Percentiles rank a stretch among this genome's conserved stretches.
These are phyloP conservation scores for Cotesia congregata DNA, from an alignment of 2,888 invertebrate species.

Conservation along the genomic window DNA sequence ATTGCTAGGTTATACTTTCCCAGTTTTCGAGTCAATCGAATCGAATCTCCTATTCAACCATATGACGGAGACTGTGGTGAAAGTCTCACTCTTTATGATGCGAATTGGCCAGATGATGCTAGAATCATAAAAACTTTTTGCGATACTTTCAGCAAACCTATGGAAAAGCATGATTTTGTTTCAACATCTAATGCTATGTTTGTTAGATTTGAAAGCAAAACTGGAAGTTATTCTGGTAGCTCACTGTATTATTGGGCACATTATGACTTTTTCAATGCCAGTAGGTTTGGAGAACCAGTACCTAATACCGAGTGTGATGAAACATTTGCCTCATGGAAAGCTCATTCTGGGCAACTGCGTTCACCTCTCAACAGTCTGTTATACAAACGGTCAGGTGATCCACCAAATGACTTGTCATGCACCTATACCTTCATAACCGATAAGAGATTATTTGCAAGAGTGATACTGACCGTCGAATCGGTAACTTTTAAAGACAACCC, in stretches of 20 bases:
- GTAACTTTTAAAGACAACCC: constrained; percentile 81
- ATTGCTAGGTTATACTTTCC: constrained; percentile 92
- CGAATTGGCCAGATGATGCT: constrained; percentile 89
- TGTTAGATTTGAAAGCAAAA: constrained; percentile 91
- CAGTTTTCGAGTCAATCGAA: constrained; percentile 90
- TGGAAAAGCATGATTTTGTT: constrained; percentile 94
- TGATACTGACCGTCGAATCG: constrained; percentile 82
- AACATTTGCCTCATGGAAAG: constrained; percentile 88
- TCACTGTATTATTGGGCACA: constrained; percentile 95
- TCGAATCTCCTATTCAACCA: constrained; percentile 88
- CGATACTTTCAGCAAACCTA: constrained; percentile 92
- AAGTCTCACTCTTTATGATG: constrained; percentile 90
- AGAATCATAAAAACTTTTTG: constrained; percentile 94
- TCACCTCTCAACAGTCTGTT: constrained; percentile 90
- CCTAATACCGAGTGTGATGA: constrained; percentile 86
- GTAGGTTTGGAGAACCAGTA: constrained; percentile 86
- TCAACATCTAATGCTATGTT: constrained; percentile 89
- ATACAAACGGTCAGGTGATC: constrained; percentile 82
- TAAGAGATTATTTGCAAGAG: constrained; percentile 83
- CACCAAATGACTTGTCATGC: constrained; percentile 83
- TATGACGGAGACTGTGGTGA: constrained; percentile 93
- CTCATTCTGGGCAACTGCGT: constrained; percentile 80
- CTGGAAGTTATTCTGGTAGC: constrained; percentile 93
- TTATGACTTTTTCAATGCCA: constrained; percentile 94
- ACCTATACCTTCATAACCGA: constrained; percentile 88